A percentile compares a stretch with the other conserved stretches of the same genome.
These are phyloP conservation scores for Eretmochelys imbricata DNA, from an alignment of 2,113 vertebrate genomes.

Conservation along the genomic window DNA sequence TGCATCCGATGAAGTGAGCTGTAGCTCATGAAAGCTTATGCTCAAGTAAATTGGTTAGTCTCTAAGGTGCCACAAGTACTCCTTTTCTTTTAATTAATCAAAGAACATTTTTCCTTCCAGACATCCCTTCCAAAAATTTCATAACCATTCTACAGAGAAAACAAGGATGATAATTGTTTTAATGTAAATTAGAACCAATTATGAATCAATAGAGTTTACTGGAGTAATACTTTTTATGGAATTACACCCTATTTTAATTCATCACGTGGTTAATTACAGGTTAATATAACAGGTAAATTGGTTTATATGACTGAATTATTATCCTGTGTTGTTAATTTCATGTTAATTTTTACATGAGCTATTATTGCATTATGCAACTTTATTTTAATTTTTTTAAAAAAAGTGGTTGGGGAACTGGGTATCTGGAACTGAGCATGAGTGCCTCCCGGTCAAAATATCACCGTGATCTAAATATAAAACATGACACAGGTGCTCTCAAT, in stretches of 20 bases:
- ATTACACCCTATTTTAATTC: not conserved
- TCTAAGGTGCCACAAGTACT: no score
- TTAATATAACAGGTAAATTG: not conserved
- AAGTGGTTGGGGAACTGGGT: not conserved
- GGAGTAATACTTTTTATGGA: not conserved
- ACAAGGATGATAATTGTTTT: constrained; percentile 31
- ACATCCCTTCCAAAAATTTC: constrained; percentile 45
- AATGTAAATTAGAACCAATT: constrained; percentile 49
- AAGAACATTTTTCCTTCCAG: not conserved
- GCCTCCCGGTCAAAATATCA: not conserved
- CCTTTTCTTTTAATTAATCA: not conserved
- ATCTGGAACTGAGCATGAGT: not conserved
- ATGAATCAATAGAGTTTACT: constrained; percentile 2
- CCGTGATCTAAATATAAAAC: not conserved
- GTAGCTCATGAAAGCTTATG: no score
- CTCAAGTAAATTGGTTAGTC: no score
- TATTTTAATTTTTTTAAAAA: not conserved
- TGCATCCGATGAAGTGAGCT: no score
- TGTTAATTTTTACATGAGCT: not conserved
- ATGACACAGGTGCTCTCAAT: not conserved
- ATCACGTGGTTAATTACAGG: not conserved
- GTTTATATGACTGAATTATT: not conserved
- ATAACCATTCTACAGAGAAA: constrained; percentile 37
- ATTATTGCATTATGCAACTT: not conserved
- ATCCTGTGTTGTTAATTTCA: not conserved